phyloP scores from a whole-genome alignment of 2,797 vertebrate genomes.

The Sebastolobus altivelis region DNA sequence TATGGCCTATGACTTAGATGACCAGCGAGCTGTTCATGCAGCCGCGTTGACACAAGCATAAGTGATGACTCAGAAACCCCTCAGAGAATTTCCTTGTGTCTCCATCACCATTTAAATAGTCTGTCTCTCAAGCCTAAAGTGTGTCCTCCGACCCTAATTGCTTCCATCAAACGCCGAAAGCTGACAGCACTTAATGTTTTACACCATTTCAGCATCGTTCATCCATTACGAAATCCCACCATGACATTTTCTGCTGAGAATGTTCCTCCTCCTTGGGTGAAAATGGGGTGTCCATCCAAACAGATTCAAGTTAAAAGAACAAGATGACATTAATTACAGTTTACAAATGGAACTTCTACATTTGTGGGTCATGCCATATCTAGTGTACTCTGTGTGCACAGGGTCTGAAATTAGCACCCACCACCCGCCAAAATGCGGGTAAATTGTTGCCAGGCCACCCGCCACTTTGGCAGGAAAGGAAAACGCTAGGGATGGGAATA shows the following conservation, averaged over 20 bases:
- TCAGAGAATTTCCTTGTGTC: background rate
- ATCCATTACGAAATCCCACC: background rate
- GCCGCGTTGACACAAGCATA: conserved; percentile 28
- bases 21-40: conserved; percentile 9
- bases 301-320: background rate
- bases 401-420: too few relatives aligned
- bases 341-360: too few relatives aligned
- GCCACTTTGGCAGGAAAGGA: too few relatives aligned
- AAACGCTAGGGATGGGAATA: too few relatives aligned
- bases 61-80: conserved; percentile 29
- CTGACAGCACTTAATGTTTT: conserved; percentile 2
- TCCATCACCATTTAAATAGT: conserved; percentile 3
- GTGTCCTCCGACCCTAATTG: conserved; percentile 5
- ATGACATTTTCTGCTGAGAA: background rate
- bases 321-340: background rate
- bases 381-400: too few relatives aligned
- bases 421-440: too few relatives aligned
- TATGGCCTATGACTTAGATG: conserved; percentile 27
- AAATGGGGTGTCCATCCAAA: background rate
- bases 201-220: background rate
- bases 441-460: too few relatives aligned
- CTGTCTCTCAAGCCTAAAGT: background rate
- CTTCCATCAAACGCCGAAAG: background rate
- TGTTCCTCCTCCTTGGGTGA: background rate
- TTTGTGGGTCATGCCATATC: too few relatives aligned